Conservation (phyloP, 2,797 vertebrate species). For the Lepus townsendii region DNA sequence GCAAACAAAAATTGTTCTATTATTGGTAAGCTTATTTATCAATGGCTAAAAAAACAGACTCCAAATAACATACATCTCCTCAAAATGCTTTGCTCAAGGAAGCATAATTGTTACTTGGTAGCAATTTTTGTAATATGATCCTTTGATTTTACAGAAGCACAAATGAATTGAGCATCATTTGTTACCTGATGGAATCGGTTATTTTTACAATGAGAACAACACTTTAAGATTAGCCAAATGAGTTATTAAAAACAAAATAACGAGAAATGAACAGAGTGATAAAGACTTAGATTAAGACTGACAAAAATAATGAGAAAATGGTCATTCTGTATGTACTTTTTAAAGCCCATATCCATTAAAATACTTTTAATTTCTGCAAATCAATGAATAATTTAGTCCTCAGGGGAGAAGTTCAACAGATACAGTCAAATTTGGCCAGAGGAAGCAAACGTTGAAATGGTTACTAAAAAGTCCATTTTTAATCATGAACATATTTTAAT, state of each 20-base stretch:
- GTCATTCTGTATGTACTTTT: neutral
- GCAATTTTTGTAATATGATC: neutral
- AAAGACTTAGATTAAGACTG: neutral
- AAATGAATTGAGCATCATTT: neutral
- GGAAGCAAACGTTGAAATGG: neutral
- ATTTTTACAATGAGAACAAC: neutral
- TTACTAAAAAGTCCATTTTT: neutral
- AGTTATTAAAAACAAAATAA: conserved; percentile 23
- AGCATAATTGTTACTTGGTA: conserved; percentile 56
- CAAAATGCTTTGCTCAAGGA: conserved; percentile 9
- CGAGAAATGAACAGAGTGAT: neutral
- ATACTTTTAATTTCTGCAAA: conserved; percentile 47
- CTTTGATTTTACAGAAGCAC: conserved; percentile 55
- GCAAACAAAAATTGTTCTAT: neutral
- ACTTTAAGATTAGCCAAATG: conserved; percentile 55
- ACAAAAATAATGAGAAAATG: neutral
- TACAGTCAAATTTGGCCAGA: neutral
- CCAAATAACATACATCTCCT: conserved; percentile 12
- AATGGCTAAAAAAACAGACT: conserved; percentile 53
- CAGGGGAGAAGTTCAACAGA: conserved; percentile 42
- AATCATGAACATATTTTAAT: conserved; percentile 56
- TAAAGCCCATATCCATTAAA: neutral
- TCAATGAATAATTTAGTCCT: conserved; percentile 51
- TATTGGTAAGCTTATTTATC: neutral
- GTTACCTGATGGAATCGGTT: neutral